A percentile compares a stretch with the other conserved stretches of the same genome.
Evolutionary conservation across 2,797 vertebrate species (phyloP).

Genomic region (Phaenicophaeus curvirostris): DNA sequence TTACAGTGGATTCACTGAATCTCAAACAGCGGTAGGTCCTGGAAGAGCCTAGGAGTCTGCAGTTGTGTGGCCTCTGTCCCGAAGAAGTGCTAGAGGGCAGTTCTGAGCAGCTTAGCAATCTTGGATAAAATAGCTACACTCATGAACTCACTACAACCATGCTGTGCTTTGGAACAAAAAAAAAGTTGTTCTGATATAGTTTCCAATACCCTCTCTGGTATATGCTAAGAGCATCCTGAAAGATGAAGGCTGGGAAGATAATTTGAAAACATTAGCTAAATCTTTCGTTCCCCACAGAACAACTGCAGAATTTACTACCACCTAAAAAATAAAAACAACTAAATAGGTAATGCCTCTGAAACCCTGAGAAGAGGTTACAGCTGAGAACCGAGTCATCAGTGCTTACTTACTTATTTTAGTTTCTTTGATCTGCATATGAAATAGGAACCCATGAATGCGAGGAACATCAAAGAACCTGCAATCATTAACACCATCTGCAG

Average conservation of each 20-base stretch:
- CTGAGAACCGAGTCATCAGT: neutral
- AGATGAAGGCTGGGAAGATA: neutral
- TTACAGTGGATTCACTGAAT: neutral
- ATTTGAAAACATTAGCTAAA: neutral
- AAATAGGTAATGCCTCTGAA: neutral
- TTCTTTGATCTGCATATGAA: slow-evolving; percentile 67
- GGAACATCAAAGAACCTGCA: slow-evolving; percentile 74
- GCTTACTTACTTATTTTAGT: slow-evolving; percentile 69
- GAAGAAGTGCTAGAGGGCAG: neutral
- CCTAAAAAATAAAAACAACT: neutral
- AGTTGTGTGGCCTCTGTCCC: neutral
- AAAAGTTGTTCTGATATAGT: neutral
- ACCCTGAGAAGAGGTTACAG: neutral
- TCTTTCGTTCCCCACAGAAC: neutral
- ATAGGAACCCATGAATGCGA: slow-evolving; percentile 75
- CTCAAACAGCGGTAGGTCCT: neutral
- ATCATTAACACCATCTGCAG: slow-evolving; percentile 79
- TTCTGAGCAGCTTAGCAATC: neutral
- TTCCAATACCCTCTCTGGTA: neutral
- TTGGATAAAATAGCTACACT: neutral
- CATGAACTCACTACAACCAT: neutral
- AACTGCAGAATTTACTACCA: neutral
- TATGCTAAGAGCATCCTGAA: neutral
- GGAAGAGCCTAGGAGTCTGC: neutral
- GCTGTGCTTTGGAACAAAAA: neutral